Base-by-base conservation (phyloP, 1,140 invertebrate species). In the Maconellicoccus hirsutus region DNA sequence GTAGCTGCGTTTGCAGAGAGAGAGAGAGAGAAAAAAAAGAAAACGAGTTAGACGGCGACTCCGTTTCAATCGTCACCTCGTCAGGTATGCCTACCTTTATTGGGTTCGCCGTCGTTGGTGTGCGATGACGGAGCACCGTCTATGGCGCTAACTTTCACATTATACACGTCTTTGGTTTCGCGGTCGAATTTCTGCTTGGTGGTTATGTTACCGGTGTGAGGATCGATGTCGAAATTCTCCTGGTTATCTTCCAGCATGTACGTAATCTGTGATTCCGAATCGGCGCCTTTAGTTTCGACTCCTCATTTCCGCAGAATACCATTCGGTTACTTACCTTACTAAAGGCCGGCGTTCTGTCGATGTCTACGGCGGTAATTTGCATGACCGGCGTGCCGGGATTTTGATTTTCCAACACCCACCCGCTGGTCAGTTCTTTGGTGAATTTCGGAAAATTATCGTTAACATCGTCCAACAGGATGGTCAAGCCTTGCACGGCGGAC, bases 361-460 rank as follows among this genome's bases (percentile, higher is more conserved):
- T 85, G 79, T 97, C 94, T 63, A 90, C 87, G 4, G 94, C 94
- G 75, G 85, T 80, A 7, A 95, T 89, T 79, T 92, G 88, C 85
- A 93, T 91, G 0, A 95, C 92, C 0, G 85, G 83, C 3, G 91
- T 89, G 16, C 91, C 91, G 0, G 83, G 77, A 1, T 83, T 83
- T 78, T 94, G 90, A 78, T 94, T 92, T 82, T 93, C 92, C 73
- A 91, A 77, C 4, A 93, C 91, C 14, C 52, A 59, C 1, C 89
- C 92, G 63, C 84, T 85, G 74, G 87, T 83, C 14, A 90, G 84
- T 79, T 92, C 89, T 42, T 33, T 39, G 10, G 83, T 87, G 77
- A 94, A 94, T 72, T 85, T 85, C 0, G 92, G 93, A 74, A 92
- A 90, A 76, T 92, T 90, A 77, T 94, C 92, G 75, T 94, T 95